These are phyloP conservation scores for Epinephelus cyanopodus DNA, from an alignment of 2,113 vertebrate species.

Conservation along the genomic window DNA sequence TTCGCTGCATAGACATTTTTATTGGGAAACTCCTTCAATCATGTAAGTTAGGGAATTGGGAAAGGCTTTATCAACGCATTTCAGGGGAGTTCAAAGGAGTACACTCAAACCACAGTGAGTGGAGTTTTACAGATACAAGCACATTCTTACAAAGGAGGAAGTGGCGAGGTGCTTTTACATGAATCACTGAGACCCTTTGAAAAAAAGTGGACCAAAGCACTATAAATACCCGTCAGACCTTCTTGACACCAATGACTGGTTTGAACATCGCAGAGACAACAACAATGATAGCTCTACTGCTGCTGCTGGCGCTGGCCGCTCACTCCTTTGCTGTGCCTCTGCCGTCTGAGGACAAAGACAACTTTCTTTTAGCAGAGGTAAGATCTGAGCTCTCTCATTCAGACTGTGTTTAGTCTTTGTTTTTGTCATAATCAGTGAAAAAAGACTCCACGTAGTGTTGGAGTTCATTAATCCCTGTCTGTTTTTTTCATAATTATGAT, in stretches of 20 bases:
- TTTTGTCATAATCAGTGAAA: neutral
- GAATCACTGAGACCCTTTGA: slow-evolving; percentile 71
- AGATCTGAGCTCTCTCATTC: slow-evolving; percentile 14
- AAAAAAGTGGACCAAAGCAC: slow-evolving; percentile 17
- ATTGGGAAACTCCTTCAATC: slow-evolving; percentile 1
- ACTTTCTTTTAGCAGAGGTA: slow-evolving; percentile 76
- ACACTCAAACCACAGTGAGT: slow-evolving; percentile 41
- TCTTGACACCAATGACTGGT: slow-evolving; percentile 36
- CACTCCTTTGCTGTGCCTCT: slow-evolving; percentile 66
- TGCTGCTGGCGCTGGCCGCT: slow-evolving; percentile 61
- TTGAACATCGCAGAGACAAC: slow-evolving; percentile 52
- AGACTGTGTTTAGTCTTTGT: neutral
- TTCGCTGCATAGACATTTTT: neutral
- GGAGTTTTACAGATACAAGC: slow-evolving; percentile 50
- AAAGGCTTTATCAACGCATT: slow-evolving; percentile 12
- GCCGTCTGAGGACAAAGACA: slow-evolving; percentile 40
- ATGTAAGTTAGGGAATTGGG: neutral
- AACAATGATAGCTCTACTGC: slow-evolving; percentile 68
- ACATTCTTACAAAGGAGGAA: slow-evolving; percentile 72
- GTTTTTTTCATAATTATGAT: neutral
- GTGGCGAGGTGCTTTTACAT: slow-evolving; percentile 82
- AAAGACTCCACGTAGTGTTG: neutral
- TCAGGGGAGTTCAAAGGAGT: slow-evolving; percentile 41
- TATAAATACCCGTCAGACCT: slow-evolving; percentile 73
- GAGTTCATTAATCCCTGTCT: neutral